phyloP scores from a whole-genome alignment of 2,113 vertebrate genomes.

The Balaeniceps rex region DNA sequence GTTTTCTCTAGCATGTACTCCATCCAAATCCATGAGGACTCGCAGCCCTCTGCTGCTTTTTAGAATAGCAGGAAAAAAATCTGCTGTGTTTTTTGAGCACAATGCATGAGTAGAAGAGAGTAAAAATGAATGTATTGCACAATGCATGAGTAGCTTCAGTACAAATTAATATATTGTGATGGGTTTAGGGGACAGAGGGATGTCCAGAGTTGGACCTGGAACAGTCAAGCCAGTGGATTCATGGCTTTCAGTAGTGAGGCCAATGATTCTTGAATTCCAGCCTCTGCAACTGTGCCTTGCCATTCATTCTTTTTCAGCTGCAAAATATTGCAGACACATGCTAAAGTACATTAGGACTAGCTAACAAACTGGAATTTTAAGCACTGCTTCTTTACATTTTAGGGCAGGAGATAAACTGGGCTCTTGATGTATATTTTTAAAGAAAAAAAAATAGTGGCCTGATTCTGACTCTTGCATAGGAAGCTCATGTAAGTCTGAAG shows the following conservation, averaged over 20 bases:
- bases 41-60: not conserved
- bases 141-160: constrained; percentile 1
- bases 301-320: constrained; percentile 12
- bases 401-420: not conserved
- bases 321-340: not conserved
- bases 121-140: constrained; percentile 20
- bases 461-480: not conserved
- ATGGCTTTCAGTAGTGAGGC: not conserved
- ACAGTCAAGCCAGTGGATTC: constrained; percentile 25
- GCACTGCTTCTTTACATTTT: not conserved
- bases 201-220: not conserved
- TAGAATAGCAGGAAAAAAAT: not conserved
- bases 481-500: not conserved
- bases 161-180: constrained; percentile 5
- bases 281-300: not conserved
- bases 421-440: not conserved
- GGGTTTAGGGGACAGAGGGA: not conserved
- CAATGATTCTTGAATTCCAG: constrained; percentile 26
- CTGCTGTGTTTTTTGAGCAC: not conserved
- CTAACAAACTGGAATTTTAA: not conserved
- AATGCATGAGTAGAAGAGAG: not conserved
- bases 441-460: not conserved
- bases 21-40: not conserved
- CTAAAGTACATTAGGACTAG: not conserved
- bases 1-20: not conserved